These are phyloP conservation scores for Lypha dubia DNA, from an alignment of 2,888 invertebrate genomes.

Conservation along the genomic window DNA sequence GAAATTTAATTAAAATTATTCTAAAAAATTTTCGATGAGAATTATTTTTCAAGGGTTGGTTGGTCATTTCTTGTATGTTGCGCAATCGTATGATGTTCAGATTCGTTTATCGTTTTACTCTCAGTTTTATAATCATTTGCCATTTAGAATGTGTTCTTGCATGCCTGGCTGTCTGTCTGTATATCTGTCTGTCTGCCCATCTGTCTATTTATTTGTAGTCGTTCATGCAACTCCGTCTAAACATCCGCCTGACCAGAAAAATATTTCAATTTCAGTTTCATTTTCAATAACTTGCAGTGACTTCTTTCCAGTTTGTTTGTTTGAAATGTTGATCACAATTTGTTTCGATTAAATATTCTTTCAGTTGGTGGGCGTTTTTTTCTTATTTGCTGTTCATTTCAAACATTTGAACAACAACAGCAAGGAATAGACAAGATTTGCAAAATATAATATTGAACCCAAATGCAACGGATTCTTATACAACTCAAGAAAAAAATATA, in stretches of 20 bases:
- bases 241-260: conserved; percentile 53
- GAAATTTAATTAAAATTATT: no score
- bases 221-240: conserved; percentile 16
- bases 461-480: background rate
- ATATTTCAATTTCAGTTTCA: conserved; percentile 64
- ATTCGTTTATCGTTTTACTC: conserved; percentile 51
- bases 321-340: conserved; percentile 2
- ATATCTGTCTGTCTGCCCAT: background rate
- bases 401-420: background rate
- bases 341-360: conserved; percentile 38
- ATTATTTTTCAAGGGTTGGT: conserved; percentile 31
- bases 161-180: conserved; percentile 12
- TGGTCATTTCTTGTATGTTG: conserved; percentile 33
- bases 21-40: background rate
- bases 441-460: background rate
- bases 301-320: conserved; percentile 24
- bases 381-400: background rate
- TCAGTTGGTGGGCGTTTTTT: conserved; percentile 57
- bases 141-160: conserved; percentile 62
- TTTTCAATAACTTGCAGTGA: conserved; percentile 42
- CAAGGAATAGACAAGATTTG: conserved; percentile 32
- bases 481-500: conserved; percentile 5
- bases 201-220: conserved; percentile 9
- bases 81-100: conserved; percentile 28
- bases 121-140: conserved; percentile 59